Evolutionary conservation across 2,113 vertebrate species (phyloP).

Genomic region (Camelus dromedarius): DNA sequence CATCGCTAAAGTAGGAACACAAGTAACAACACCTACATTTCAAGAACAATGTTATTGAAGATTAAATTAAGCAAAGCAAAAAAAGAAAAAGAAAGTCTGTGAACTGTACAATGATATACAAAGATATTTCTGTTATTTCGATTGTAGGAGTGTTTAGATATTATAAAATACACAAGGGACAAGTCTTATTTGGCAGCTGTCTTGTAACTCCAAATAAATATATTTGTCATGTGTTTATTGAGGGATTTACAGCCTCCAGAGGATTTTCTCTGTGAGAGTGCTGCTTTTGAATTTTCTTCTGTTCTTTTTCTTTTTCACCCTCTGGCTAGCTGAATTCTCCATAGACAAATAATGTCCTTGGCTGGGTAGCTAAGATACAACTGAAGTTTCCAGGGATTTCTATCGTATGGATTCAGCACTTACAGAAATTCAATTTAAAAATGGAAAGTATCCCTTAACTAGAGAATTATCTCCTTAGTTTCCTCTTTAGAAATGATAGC

Average conservation of each 20-base stretch:
- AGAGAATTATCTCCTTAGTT: neutral
- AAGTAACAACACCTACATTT: neutral
- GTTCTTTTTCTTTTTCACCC: neutral
- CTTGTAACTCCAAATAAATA: conserved; percentile 53
- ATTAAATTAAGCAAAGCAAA: conserved; percentile 52
- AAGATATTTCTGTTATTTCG: conserved; percentile 47
- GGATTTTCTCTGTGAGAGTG: neutral
- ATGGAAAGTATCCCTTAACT: neutral
- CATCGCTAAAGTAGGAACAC: neutral
- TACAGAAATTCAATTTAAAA: conserved; percentile 38
- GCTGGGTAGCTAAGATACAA: neutral
- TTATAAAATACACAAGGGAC: neutral
- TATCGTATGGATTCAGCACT: neutral
- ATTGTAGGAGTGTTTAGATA: conserved; percentile 5
- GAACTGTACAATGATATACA: neutral
- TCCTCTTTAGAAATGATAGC: neutral
- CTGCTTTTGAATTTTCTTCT: conserved; percentile 45
- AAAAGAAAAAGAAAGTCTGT: neutral
- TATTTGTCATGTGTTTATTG: conserved; percentile 57
- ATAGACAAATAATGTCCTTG: conserved; percentile 44
- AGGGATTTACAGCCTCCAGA: conserved; percentile 49
- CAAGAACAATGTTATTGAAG: neutral
- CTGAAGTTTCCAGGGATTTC: conserved; percentile 22
- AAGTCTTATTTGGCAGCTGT: conserved; percentile 55
- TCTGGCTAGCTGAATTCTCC: conserved; percentile 37